phyloP scores from a whole-genome alignment of 2,113 vertebrate species.

The Opisthocomus hoazin region DNA sequence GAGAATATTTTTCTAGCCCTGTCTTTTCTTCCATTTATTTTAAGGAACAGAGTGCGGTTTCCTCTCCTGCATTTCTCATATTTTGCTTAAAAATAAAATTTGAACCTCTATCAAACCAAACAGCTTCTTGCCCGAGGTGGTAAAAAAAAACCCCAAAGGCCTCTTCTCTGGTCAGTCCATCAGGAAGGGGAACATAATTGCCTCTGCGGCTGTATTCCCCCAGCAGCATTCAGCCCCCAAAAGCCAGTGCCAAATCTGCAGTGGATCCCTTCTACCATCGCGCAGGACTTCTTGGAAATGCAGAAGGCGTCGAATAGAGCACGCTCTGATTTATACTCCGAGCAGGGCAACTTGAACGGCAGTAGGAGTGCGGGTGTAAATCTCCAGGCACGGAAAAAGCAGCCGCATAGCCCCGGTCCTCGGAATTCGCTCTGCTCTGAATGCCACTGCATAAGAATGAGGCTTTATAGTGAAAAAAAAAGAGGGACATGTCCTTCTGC shows the following conservation, averaged over 20 bases:
- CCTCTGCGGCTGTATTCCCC: neutral
- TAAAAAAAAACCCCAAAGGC: neutral
- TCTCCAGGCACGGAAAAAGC: neutral
- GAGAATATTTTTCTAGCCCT: neutral
- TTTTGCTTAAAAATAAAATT: slow-evolving; percentile 31
- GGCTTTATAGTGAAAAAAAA: neutral
- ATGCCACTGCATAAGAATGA: slow-evolving; percentile 20
- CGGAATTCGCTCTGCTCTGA: neutral
- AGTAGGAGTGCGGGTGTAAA: neutral
- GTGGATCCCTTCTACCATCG: neutral
- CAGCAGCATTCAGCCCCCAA: neutral
- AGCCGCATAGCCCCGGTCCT: neutral
- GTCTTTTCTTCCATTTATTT: slow-evolving; percentile 14
- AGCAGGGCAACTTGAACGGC: neutral
- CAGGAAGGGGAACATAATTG: neutral
- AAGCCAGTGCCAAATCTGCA: neutral
- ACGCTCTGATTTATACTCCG: neutral
- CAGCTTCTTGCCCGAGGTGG: neutral
- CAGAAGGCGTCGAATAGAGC: neutral
- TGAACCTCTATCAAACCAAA: neutral
- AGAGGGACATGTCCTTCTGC: neutral
- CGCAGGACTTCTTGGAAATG: neutral
- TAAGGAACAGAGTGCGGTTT: slow-evolving; percentile 7
- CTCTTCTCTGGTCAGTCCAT: neutral
- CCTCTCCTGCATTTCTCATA: slow-evolving; percentile 5